A percentile compares a stretch with the other conserved stretches of the same genome.
phyloP scores from a whole-genome alignment of 2,797 vertebrate species.

The Urophycis tenuis region DNA sequence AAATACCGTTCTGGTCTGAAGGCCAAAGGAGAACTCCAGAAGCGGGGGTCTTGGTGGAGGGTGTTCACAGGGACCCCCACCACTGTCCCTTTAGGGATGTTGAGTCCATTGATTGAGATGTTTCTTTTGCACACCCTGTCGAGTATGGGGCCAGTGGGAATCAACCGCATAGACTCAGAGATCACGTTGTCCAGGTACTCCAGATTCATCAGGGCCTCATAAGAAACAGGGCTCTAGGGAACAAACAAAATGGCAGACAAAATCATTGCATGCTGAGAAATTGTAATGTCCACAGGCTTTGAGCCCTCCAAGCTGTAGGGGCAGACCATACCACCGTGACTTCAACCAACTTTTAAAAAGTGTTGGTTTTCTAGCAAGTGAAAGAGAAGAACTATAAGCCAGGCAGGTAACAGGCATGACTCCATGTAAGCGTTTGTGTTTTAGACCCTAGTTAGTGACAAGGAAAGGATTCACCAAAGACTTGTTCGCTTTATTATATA shows the following conservation, averaged over 20 bases:
- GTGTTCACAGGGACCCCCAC: constrained; percentile 44
- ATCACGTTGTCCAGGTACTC: constrained; percentile 69
- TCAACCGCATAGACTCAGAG: constrained; percentile 54
- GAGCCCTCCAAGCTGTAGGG: neutral
- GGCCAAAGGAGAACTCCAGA: constrained; percentile 61
- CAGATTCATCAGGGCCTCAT: constrained; percentile 48
- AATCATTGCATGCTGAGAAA: neutral
- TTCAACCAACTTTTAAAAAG: no score
- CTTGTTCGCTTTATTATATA: no score
- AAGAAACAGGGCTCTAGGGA: constrained; percentile 48
- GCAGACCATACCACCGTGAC: no score
- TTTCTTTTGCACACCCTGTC: constrained; percentile 68
- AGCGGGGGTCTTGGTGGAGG: constrained; percentile 55
- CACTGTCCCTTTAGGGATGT: constrained; percentile 55
- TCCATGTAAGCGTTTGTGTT: no score
- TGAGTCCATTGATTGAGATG: constrained; percentile 52
- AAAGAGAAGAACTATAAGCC: no score
- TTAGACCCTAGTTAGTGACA: no score
- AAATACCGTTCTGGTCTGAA: constrained; percentile 70
- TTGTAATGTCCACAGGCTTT: neutral
- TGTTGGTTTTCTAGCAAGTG: no score
- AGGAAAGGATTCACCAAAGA: no score
- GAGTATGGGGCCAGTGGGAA: constrained; percentile 45
- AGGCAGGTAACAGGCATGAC: no score
- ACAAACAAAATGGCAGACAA: neutral